phyloP scores from a whole-genome alignment of 2,113 vertebrate species.

The Chaetodon trifascialis region DNA sequence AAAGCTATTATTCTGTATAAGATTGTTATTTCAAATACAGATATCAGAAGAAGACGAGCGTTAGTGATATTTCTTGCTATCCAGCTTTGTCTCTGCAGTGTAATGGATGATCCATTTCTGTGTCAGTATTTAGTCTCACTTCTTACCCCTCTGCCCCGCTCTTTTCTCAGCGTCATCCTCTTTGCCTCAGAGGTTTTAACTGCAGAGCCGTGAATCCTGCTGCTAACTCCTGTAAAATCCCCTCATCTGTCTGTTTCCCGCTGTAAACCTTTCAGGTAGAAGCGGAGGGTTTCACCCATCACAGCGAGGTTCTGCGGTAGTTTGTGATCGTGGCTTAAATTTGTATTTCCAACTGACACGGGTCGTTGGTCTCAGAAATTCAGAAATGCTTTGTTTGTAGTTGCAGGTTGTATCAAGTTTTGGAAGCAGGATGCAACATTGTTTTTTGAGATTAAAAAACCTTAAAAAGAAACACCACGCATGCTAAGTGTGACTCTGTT shows the following conservation, averaged over 20 bases:
- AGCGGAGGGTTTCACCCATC: background rate
- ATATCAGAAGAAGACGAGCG: too few relatives aligned
- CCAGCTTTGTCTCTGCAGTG: background rate
- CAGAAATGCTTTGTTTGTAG: background rate
- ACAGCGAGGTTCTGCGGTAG: background rate
- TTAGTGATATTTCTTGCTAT: background rate
- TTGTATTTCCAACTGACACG: background rate
- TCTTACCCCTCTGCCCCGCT: background rate
- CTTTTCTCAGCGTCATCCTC: conserved; percentile 11
- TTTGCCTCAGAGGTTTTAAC: conserved; percentile 25
- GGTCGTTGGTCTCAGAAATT: background rate
- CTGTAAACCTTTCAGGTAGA: conserved; percentile 1
- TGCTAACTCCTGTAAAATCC: conserved; percentile 25
- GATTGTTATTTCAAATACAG: background rate
- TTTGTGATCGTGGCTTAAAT: conserved; percentile 2
- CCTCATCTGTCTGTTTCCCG: background rate
- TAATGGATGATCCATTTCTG: background rate
- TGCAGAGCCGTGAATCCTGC: conserved; percentile 24
- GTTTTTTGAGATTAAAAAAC: background rate
- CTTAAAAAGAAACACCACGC: background rate
- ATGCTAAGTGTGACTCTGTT: background rate
- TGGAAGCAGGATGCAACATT: background rate
- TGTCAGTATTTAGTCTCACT: conserved; percentile 15
- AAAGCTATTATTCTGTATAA: background rate
- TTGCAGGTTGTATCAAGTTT: background rate